Base-by-base conservation (phyloP, 2,797 vertebrate genomes). In the Argya squamiceps region DNA sequence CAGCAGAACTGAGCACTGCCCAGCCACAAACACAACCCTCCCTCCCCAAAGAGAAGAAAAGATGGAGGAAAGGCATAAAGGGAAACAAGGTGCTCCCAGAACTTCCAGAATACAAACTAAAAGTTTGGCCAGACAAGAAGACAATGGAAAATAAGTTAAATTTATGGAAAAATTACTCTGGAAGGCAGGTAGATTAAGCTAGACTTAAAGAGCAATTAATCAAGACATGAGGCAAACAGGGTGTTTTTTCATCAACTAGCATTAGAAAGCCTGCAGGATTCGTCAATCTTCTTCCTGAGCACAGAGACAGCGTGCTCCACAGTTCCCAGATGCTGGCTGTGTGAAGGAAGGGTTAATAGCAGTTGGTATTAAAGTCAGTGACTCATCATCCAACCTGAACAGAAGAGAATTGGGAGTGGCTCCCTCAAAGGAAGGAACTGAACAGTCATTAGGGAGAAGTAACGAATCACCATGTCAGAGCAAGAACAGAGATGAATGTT, bases 371-470 rank as follows among this genome's bases (percentile, higher is more conserved):
- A 65, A 78, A 88, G 81, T 75, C 65, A 75, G 63, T 96, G 96
- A 96, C 84, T 97, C 92, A 95, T 91, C 93, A 89, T 85, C 82
- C 82, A 91, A 27, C 62, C 67, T 86, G 87, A 94, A 88, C 24
- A 93, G 87, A 89, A 65, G 87, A 78, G 50, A 92, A 86, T 92
- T 71, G 89, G 92, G 95, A 96, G 91, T 95, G 91, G 89, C 89
- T 96, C 89, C 59, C 55, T 63, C 70, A 84, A 95, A 97, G 89
- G 89, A 94, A 95, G 84, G 73, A 94, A 94, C 92, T 86, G 84
- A 91, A 73, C 58, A 86, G 79, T 93, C 75, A 27, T 93, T 89
- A 89, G 89, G 87, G 85, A 92, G 91, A 89, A 24, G 41, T 94
- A 60, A 71, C 0, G 26, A 97, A 89, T 77, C 89, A 80, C 92